Conservation (phyloP, 2,797 vertebrate species). For the Triplophysa yarkandensis region DNA sequence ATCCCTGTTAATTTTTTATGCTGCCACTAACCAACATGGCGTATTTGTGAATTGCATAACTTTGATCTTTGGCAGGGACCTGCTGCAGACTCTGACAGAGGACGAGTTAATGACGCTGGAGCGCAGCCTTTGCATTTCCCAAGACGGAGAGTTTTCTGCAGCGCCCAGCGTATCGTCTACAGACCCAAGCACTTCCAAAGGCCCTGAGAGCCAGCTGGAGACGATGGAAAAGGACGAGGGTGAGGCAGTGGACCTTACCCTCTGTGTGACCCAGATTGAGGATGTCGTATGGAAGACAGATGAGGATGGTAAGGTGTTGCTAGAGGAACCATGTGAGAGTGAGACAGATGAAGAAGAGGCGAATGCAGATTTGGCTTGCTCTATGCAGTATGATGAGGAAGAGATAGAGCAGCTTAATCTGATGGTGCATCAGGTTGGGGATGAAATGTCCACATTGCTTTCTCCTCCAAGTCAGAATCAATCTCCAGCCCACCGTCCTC, state of each 20-base stretch:
- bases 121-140: conserved; percentile 91
- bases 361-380: conserved; percentile 90
- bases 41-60: conserved; percentile 21
- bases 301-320: conserved; percentile 55
- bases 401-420: conserved; percentile 94
- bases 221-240: conserved; percentile 63
- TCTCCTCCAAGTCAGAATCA: conserved; percentile 90
- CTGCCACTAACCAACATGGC: neutral
- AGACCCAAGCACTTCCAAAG: conserved; percentile 48
- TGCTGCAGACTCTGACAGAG: conserved; percentile 89
- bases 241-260: conserved; percentile 37
- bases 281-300: conserved; percentile 53
- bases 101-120: conserved; percentile 89
- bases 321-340: conserved; percentile 2
- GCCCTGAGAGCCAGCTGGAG: conserved; percentile 51
- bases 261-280: conserved; percentile 59
- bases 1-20: conserved; percentile 7
- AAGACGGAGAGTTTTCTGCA: conserved; percentile 79
- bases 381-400: conserved; percentile 97
- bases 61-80: conserved; percentile 78
- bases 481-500: conserved; percentile 81
- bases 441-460: conserved; percentile 94
- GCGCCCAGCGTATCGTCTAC: conserved; percentile 54
- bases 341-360: conserved; percentile 73
- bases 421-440: conserved; percentile 93